Conservation (phyloP, 2,113 vertebrate species). For the Genyomyrus donnyi region DNA sequence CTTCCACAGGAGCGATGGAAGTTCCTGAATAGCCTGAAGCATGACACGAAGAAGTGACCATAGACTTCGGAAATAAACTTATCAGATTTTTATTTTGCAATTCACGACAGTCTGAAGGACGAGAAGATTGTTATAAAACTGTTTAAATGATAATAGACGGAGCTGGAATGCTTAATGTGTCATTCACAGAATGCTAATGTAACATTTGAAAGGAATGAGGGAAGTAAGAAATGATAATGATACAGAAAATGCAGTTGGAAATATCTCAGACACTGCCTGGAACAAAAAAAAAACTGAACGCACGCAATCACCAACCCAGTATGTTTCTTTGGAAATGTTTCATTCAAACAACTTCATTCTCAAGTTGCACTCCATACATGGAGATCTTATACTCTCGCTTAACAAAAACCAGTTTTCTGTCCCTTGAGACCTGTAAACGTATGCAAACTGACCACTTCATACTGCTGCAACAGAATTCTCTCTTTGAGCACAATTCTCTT, state of each 20-base stretch:
- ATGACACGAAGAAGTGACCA: slow-evolving; percentile 25
- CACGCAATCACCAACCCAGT: background rate
- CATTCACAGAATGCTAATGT: background rate
- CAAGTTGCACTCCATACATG: background rate
- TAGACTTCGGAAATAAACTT: background rate
- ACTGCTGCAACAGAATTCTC: background rate
- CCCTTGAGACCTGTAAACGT: background rate
- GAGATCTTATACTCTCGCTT: background rate
- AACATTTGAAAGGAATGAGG: background rate
- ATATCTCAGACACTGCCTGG: background rate
- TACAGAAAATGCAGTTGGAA: background rate
- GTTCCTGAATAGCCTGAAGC: slow-evolving; percentile 11
- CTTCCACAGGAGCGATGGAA: slow-evolving; percentile 36
- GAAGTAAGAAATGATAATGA: background rate
- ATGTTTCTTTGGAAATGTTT: background rate
- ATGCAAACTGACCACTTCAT: background rate
- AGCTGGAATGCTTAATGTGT: background rate
- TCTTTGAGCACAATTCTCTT: background rate
- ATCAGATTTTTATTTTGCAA: background rate
- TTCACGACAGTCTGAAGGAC: background rate
- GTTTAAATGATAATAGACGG: background rate
- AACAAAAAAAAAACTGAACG: background rate
- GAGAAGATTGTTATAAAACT: background rate
- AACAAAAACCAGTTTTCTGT: background rate
- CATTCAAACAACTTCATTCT: background rate